Percentiles rank a stretch among this genome's conserved stretches.
Evolutionary conservation across 1,140 invertebrate genomes (phyloP).

Genomic region (Apis laboriosa): DNA sequence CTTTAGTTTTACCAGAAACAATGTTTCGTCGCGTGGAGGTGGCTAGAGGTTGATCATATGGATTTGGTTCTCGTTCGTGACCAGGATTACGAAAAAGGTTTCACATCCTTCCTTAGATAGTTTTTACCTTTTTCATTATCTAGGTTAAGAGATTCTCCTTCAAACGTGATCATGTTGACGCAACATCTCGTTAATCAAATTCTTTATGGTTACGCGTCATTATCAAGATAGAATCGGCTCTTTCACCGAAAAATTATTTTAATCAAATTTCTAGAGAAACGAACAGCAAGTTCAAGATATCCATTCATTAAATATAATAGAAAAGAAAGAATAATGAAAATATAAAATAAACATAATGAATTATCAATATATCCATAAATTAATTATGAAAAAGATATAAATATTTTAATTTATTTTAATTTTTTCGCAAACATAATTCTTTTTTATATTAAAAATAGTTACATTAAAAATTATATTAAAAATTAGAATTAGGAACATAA

Average conservation of each 20-base stretch:
- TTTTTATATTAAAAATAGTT: too few species aligned
- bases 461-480: too few species aligned
- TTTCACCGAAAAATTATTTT: not conserved
- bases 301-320: not conserved
- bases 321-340: not conserved
- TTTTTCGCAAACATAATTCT: too few species aligned
- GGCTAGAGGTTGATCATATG: conserved; percentile 70
- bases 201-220: not conserved
- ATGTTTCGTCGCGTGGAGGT: conserved; percentile 50
- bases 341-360: not conserved
- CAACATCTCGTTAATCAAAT: not conserved
- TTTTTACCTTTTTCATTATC: conserved; percentile 33
- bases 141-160: conserved; percentile 1
- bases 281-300: not conserved
- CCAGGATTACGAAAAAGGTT: conserved; percentile 63
- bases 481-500: too few species aligned
- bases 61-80: conserved; percentile 75
- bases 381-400: too few species aligned
- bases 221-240: not conserved
- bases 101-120: conserved; percentile 41
- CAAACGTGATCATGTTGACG: not conserved
- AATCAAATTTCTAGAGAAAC: not conserved
- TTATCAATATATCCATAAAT: too few species aligned
- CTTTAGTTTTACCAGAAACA: conserved; percentile 59
- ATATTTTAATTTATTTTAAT: too few species aligned